Conservation (phyloP, 2,888 invertebrate species). For the Clunio marinus region DNA sequence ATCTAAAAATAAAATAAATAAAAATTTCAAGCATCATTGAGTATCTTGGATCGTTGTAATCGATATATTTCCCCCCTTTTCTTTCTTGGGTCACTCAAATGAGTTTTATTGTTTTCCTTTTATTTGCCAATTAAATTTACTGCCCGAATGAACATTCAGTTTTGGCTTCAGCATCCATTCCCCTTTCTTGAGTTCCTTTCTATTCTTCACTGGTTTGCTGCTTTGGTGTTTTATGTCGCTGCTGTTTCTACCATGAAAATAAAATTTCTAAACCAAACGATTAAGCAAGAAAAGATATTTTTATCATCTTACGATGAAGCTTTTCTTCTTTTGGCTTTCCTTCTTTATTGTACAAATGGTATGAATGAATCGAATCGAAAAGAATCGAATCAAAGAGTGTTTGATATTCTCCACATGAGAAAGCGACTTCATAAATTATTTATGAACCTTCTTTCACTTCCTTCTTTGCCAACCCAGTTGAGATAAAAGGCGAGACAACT, state of each 20-base stretch:
- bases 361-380: no score
- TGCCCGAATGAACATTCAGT: conserved; percentile 3
- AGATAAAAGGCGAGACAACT: neutral
- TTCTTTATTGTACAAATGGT: no score
- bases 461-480: neutral
- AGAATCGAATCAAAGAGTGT: no score
- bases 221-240: neutral
- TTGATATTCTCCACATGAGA: no score
- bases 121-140: conserved; percentile 36
- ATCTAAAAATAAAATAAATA: neutral
- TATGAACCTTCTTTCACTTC: neutral
- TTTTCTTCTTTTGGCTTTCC: no score
- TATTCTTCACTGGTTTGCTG: neutral
- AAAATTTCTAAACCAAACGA: conserved; percentile 3
- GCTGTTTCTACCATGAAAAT: neutral
- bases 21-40: neutral
- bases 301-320: no score
- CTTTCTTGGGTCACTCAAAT: neutral
- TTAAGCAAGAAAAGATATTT: neutral
- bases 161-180: no score
- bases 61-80: neutral
- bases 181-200: neutral
- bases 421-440: neutral
- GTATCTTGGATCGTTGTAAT: neutral
- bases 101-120: conserved; percentile 25